Conservation (phyloP, 2,888 invertebrate genomes). For the Drosophila emarginata region DNA sequence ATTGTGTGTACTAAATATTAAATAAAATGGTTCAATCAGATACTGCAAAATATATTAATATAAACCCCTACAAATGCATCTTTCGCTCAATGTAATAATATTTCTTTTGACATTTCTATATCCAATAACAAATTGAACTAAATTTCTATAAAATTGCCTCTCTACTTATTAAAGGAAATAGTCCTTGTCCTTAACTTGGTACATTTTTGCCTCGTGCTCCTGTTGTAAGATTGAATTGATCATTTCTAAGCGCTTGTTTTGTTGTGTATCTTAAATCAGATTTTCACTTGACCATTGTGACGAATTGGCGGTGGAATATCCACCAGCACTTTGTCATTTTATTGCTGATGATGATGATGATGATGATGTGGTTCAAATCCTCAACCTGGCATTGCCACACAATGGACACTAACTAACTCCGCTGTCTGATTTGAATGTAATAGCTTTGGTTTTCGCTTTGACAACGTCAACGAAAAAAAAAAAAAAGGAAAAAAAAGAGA, state of each 20-base stretch:
- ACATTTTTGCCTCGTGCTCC: background rate
- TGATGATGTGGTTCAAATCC: background rate
- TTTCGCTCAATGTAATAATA: no score
- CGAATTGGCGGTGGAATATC: background rate
- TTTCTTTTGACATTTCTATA: no score
- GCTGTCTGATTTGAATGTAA: slow-evolving; percentile 74
- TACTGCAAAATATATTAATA: no score
- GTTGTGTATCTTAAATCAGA: background rate
- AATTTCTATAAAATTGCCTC: no score
- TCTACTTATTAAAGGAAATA: no score
- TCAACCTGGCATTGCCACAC: slow-evolving; percentile 32
- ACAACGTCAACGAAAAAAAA: slow-evolving; percentile 28
- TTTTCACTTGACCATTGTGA: slow-evolving; percentile 1
- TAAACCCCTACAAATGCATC: no score
- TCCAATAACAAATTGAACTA: no score
- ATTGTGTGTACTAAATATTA: no score
- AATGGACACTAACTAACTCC: slow-evolving; percentile 75
- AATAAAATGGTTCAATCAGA: no score
- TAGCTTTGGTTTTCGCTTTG: slow-evolving; percentile 50
- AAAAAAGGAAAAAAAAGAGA: background rate
- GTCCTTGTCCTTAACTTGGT: no score
- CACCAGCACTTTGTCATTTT: background rate
- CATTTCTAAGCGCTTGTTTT: background rate
- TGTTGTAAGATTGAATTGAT: background rate
- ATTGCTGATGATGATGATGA: background rate